Evolutionary conservation across 2,888 invertebrate species (phyloP).

Genomic region (Euproctis similis): DNA sequence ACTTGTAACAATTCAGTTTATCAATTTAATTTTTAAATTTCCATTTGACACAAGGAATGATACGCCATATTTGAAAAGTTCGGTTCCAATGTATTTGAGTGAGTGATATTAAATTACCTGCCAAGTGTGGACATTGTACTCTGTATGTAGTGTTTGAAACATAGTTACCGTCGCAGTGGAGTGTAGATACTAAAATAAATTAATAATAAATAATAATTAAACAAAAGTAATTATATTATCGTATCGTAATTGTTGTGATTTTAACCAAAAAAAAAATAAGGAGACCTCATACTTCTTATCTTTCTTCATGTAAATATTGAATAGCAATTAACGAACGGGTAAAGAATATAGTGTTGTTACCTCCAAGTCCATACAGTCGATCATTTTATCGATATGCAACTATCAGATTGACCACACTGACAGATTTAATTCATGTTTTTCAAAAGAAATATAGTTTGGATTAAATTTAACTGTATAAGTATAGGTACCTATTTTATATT

Average conservation of each 20-base stretch:
- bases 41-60: too few species aligned
- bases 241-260: constrained; percentile 68
- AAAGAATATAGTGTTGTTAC: background rate
- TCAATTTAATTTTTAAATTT: too few species aligned
- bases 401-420: too few species aligned
- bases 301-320: constrained; percentile 55
- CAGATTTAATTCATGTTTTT: too few species aligned
- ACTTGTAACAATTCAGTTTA: too few species aligned
- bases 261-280: constrained; percentile 71
- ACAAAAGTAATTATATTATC: constrained; percentile 54
- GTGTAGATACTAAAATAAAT: constrained; percentile 42
- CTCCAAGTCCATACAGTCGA: background rate
- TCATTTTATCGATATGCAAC: too few species aligned
- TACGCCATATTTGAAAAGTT: too few species aligned
- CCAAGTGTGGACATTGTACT: constrained; percentile 15
- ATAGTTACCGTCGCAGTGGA: constrained; percentile 29
- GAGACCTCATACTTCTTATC: constrained; percentile 51
- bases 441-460: too few species aligned
- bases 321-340: constrained; percentile 16
- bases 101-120: too few species aligned
- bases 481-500: too few species aligned
- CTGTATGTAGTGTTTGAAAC: constrained; percentile 20
- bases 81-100: too few species aligned
- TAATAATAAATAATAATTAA: constrained; percentile 23
- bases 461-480: too few species aligned